Base-by-base conservation (phyloP, 1,140 invertebrate genomes). In the Bombyx mandarina region DNA sequence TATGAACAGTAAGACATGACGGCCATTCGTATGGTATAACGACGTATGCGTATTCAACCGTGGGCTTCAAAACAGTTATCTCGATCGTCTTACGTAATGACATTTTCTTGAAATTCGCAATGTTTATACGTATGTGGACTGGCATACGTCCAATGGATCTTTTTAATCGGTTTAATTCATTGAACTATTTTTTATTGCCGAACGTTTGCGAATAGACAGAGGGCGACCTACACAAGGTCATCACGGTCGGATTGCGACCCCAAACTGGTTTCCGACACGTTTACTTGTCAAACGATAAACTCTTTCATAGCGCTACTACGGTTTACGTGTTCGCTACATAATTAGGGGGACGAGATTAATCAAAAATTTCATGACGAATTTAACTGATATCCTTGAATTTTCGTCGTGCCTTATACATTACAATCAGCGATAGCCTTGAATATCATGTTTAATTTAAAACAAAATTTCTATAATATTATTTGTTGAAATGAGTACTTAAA, bases 91-190 rank as follows among this genome's bases (percentile, higher is more conserved):
- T 80, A 78, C 73, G 73, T 79, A 82, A 82, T 57, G 72, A 72
- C 74, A 74, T 75, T 82, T 80, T 76, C 74, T 82, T 79, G 77
- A 81, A 74, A 83, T 79, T 79, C 67, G 67, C 74, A 77, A 79
- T 83, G 79, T 86, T 83, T 83, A 81, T 81, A 73, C 73, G 69
- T 66, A 71, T 73, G 65, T 61, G 75, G 73, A 70, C 71, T 86
- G 83, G 83, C 81, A 67, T 35, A n/a, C 45, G 35, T 71, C 81
- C 81, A 86, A 77, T 77, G 67, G 72, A 76, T 77, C 67, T 82
- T 83, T 84, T 84, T 82, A 83, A 84, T 82, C 76, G 62, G 73
- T 81, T 73, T 77, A 78, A 81, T 82, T 83, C 80, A 83, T 83
- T 83, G 68, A 82, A 67, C 73, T 73, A 77, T 75, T 73, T 65